A percentile compares a stretch with the other conserved stretches of the same genome.
Evolutionary conservation across 2,797 vertebrate species (phyloP).

Genomic region (Tragelaphus oryx): DNA sequence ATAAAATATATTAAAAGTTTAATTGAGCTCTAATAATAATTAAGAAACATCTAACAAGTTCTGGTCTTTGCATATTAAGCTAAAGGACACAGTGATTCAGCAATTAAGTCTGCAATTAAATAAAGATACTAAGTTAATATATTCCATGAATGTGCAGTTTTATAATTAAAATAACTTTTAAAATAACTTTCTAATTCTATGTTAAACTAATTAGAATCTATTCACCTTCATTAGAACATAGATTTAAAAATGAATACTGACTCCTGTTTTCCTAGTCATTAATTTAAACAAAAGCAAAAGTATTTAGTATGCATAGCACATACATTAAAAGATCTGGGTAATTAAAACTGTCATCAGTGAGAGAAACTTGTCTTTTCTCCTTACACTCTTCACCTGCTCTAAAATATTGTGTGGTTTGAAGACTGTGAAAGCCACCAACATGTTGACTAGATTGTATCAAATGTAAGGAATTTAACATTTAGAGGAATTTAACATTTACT

Average conservation of each 20-base stretch:
- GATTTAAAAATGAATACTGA: background rate
- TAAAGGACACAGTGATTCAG: background rate
- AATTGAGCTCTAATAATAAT: background rate
- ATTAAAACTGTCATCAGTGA: background rate
- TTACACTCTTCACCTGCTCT: background rate
- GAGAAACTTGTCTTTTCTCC: background rate
- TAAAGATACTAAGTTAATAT: background rate
- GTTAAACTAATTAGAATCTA: background rate
- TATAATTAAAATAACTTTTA: slow-evolving; percentile 10
- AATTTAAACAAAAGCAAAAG: background rate
- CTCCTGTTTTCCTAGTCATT: background rate
- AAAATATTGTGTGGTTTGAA: background rate
- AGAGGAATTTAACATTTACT: background rate
- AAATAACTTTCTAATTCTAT: background rate
- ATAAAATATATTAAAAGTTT: background rate
- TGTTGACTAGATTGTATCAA: background rate
- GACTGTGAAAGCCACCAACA: background rate
- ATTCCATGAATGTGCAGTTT: background rate
- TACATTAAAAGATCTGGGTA: background rate
- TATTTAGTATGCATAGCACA: background rate
- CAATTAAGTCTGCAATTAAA: background rate
- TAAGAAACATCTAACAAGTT: background rate
- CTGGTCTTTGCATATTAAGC: background rate
- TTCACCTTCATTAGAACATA: background rate
- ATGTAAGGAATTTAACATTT: background rate